A percentile compares a stretch with the other conserved stretches of the same genome.
phyloP scores from a whole-genome alignment of 2,113 vertebrate species.

The Platysternon megacephalum region DNA sequence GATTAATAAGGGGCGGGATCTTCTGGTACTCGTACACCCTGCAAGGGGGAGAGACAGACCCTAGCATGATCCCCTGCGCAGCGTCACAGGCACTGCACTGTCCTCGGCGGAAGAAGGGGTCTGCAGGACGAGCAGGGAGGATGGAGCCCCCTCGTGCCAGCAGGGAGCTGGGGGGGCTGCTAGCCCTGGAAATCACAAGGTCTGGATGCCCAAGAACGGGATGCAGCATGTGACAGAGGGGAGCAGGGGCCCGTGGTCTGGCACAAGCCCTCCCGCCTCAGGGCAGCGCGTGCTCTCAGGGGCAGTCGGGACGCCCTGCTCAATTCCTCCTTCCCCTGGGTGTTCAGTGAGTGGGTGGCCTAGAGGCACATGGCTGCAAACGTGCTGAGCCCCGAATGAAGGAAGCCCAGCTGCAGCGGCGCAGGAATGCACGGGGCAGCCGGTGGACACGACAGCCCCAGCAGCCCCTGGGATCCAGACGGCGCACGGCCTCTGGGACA shows the following conservation, averaged over 20 bases:
- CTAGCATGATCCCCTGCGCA: not conserved
- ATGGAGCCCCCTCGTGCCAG: not conserved
- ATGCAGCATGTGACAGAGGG: not conserved
- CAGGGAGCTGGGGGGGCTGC: not conserved
- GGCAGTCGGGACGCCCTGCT: not conserved
- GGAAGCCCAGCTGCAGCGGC: too few relatives aligned
- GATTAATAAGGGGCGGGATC: slow-evolving; percentile 64
- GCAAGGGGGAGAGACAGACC: fast-evolving
- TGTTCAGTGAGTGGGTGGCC: not conserved
- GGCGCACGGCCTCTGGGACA: too few relatives aligned
- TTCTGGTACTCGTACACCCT: slow-evolving; percentile 66
- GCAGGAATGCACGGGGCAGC: fast-evolving
- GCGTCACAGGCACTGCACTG: not conserved
- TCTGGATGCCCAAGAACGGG: not conserved
- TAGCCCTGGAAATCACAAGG: not conserved
- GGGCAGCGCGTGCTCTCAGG: not conserved
- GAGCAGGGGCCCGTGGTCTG: not conserved
- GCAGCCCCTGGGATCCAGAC: fast-evolving
- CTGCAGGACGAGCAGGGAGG: not conserved
- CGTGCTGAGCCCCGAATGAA: not conserved
- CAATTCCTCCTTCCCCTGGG: not conserved
- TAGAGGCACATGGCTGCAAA: not conserved
- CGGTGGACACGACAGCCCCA: fast-evolving
- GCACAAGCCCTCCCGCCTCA: not conserved
- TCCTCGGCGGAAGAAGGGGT: not conserved